Evolutionary conservation across 1,140 invertebrate genomes (phyloP), one percentile per base, ranked within the genome.

Genomic region (Stegodyphus mimosarum): DNA sequence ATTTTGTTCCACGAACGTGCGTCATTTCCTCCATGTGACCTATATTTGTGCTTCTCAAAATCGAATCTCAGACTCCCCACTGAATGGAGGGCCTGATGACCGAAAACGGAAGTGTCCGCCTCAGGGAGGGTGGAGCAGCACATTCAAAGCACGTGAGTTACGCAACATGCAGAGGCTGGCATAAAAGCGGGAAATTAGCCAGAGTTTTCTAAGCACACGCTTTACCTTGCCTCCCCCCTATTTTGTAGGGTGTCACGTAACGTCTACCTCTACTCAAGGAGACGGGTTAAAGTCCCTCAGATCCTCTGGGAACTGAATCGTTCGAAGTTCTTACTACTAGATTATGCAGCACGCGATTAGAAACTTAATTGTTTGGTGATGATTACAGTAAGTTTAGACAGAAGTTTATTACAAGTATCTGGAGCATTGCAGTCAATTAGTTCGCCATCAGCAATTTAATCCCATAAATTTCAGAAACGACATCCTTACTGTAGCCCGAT

Each of bases 111-210:
- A 72, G 70, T 72, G 49, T 13, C 48, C 70, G 70, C 70, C 70
- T 72, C 70, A n/a, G 70, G 70, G 70, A 17, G 70, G 70, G 70
- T 72, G 70, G 70, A 17, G 70, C 70, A 52, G 70, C 70, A n/a
- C 49, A n/a, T 72, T 17, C 15, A 18, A 7, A 6, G 70, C 49
- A 72, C 70, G 70, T 72, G 70, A 72, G 70, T 72, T 72, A 72
- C 70, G 70, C 33, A 33, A 51, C 70, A 33, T 48, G 49, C 67
- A 69, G 49, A 33, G 49, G 18, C 11, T 48, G 18, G 11, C 18
- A 49, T 70, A 70, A 70, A 33, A 72, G 70, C 70, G 70, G 70
- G 70, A 72, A 72, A 72, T 72, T 72, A 72, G 70, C 70, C 70
- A 71, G 67, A 13, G 70, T 51, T 17, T 51, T 70, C 33, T 33